Evolutionary conservation across 2,797 vertebrate genomes (phyloP), one percentile per base, ranked within the genome.

Genomic region (Balearica regulorum): DNA sequence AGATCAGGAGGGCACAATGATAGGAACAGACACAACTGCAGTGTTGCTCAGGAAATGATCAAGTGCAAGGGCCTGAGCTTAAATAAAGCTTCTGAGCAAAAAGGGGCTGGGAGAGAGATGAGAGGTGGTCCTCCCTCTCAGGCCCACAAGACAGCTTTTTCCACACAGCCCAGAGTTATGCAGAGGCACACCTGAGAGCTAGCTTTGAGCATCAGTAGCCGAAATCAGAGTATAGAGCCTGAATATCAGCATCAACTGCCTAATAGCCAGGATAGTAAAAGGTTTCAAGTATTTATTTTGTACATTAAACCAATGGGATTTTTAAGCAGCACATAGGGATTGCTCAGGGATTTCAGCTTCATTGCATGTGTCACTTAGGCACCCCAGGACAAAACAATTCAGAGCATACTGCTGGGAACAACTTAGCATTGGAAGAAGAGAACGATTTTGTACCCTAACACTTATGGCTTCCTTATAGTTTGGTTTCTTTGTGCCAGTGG

Each of bases 211-310:
- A 53, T 2, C 4, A 0, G 49, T 31, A 70, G 18, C 9, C 5
- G 2, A 72, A 49, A 78, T 49, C 18, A 55, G 20, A 31, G 10
- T 43, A 72, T 28, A 28, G 26, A 87, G n/a, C 16, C 25, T 89
- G 66, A 90, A 72, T 58, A 89, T 53, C 70, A 92, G 49, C 60
- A 79, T 37, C 20, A 94, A 69, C 26, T 55, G 58, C 41, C 24
- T 76, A 69, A 84, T 21, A 94, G 73, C 58, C 54, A 91, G 69
- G 69, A 87, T 48, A 81, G 86, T 87, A 91, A 91, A 89, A 89
- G 19, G 9, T 73, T 80, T 87, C 3, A 16, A 24, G 26, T 46
- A 84, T 91, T 89, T 62, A 79, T 89, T 87, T 87, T 80, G 70
- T 69, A 54, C 35, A n/a, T 93, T 87, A 93, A 92, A 82, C 18